Conservation (phyloP, 2,113 vertebrate genomes). For the Hypanus sabinus region DNA sequence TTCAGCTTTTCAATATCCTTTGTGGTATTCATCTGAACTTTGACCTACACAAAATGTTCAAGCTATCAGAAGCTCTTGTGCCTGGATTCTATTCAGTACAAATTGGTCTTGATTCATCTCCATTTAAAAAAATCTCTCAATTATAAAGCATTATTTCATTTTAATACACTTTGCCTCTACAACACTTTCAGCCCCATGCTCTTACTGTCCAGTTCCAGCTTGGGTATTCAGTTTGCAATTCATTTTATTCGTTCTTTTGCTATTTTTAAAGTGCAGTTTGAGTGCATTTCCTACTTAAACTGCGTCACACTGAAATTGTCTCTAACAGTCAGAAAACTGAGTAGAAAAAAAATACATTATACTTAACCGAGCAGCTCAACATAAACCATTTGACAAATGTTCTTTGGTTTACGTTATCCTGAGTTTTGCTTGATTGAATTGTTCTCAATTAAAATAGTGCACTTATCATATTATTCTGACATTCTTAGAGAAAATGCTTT, state of each 20-base stretch:
- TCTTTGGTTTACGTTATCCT: neutral
- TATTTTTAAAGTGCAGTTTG: neutral
- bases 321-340: neutral
- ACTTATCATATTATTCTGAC: neutral
- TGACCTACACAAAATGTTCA: neutral
- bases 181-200: neutral
- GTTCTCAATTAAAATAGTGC: neutral
- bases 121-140: neutral
- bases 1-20: neutral
- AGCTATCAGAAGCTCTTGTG: neutral
- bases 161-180: neutral
- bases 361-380: neutral
- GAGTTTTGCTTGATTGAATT: neutral
- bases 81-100: neutral
- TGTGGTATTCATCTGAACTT: too few species aligned
- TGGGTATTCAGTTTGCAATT: neutral
- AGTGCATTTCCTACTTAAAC: neutral
- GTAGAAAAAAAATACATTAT: neutral
- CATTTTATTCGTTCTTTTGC: too few species aligned
- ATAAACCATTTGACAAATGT: neutral
- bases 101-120: neutral
- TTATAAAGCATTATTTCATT: neutral
- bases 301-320: too few species aligned
- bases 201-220: neutral
- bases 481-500: neutral